Conservation (phyloP, 2,113 vertebrate genomes). For the Leptodactylus fuscus region DNA sequence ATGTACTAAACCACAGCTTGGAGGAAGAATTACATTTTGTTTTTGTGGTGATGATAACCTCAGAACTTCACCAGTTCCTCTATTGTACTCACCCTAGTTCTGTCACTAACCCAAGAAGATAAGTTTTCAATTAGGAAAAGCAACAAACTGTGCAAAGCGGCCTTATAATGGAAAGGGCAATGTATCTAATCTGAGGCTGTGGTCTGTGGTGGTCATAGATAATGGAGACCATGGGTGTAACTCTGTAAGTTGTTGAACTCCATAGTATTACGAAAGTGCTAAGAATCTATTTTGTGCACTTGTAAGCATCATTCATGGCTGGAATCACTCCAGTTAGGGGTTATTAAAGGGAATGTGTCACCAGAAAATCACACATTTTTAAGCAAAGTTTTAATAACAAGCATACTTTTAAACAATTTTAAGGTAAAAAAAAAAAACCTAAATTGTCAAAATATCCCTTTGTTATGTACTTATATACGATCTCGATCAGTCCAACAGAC, state of each 20-base stretch:
- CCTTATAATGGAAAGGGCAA: not conserved
- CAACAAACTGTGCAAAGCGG: not conserved
- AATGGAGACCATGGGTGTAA: not conserved
- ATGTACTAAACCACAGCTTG: not conserved
- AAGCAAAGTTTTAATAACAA: too few relatives aligned
- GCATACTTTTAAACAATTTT: too few relatives aligned
- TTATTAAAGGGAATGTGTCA: too few relatives aligned
- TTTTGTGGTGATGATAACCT: not conserved
- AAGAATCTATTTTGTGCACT: not conserved
- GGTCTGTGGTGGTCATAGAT: not conserved
- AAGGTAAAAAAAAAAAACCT: too few relatives aligned
- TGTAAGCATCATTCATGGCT: not conserved
- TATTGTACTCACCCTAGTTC: not conserved
- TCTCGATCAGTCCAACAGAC: too few relatives aligned
- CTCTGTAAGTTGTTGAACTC: too few relatives aligned
- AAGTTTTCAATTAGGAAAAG: not conserved
- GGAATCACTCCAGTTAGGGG: too few relatives aligned
- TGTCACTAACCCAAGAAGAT: not conserved
- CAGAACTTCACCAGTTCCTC: not conserved
- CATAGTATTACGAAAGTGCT: too few relatives aligned
- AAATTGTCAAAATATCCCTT: too few relatives aligned
- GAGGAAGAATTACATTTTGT: not conserved
- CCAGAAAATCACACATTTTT: too few relatives aligned
- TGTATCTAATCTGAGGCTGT: not conserved
- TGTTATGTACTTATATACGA: too few relatives aligned